Evolutionary conservation across 2,888 invertebrate genomes (phyloP), one percentile per base, ranked within the genome.

Genomic region (Leucophenga montana): DNA sequence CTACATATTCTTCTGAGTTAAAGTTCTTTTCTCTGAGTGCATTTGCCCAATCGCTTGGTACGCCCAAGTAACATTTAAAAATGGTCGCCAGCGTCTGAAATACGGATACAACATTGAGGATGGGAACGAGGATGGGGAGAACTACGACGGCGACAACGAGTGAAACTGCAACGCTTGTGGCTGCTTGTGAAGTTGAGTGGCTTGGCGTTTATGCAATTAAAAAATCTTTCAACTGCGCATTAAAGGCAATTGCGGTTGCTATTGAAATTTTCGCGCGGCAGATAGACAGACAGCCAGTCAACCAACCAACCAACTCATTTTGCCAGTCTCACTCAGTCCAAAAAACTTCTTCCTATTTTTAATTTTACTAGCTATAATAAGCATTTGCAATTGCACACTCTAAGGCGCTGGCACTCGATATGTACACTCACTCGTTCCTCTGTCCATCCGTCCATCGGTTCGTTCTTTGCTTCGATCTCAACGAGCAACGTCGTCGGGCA

Each of bases 231-330:
- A 79, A 78, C 69, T 77, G 74, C 74, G 73, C 71, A 79, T 80
- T 83, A 83, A 80, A 83, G 79, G 73, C 82, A 73, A 81, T 79
- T 79, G 78, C 61, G 68, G 76, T 66, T 71, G 65, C 72, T 75
- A 79, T 77, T 83, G 76, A 77, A 83, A 75, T 22, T 57, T 77
- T 71, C 16, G 39, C 39, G 39, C 39, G 8, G 39, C 39, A 39
- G 3, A 3, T 8, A 39, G 39, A 39, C 39, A 11, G 39, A 39
- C 11, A 39, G 39, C 1, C 39, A 39, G 39, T 5, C 39, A 39
- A 11, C 1, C 39, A 39, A 11, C 39, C 39, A 39, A 8, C 11
- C 39, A 39, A 39, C 39, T 39, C 8, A 39, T 39, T 39, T 27
- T 27, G 27, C 27, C 27, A 27, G 2, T 27, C 27, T 3, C 27